Conservation (phyloP, 2,113 vertebrate species). For the Chionodraco myersi region DNA sequence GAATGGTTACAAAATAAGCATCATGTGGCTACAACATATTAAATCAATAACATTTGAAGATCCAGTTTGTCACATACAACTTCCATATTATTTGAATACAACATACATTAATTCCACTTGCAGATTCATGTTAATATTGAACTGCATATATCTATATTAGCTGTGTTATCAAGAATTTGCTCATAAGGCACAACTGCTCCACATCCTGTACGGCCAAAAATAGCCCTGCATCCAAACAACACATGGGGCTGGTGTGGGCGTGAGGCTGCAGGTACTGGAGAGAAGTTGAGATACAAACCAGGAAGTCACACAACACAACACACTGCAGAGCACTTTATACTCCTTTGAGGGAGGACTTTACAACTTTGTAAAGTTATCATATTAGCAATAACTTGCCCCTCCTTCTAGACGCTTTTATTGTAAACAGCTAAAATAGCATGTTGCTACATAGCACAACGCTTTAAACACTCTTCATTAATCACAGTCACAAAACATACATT, state of each 20-base stretch:
- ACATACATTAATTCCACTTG: not conserved
- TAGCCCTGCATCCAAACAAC: slow-evolving; percentile 57
- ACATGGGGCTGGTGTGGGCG: slow-evolving; percentile 41
- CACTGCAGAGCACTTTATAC: slow-evolving; percentile 19
- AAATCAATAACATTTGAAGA: not conserved
- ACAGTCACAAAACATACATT: not conserved
- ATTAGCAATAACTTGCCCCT: slow-evolving; percentile 39
- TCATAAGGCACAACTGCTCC: slow-evolving; percentile 32
- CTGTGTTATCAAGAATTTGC: slow-evolving; percentile 15
- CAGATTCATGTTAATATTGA: not conserved
- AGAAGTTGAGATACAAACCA: slow-evolving; percentile 49
- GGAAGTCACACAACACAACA: slow-evolving; percentile 21
- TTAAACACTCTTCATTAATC: not conserved
- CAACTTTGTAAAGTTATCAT: slow-evolving; percentile 21
- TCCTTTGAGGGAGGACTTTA: slow-evolving; percentile 51
- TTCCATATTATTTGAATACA: not conserved
- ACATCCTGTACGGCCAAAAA: slow-evolving; percentile 47
- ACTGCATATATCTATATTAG: slow-evolving; percentile 8
- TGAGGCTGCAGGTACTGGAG: slow-evolving; percentile 47
- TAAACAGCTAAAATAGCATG: slow-evolving; percentile 16
- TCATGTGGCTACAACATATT: not conserved
- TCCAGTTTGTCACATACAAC: not conserved
- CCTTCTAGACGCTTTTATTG: slow-evolving; percentile 3
- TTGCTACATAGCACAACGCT: not conserved
- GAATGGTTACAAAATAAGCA: not conserved